Conservation (phyloP, 2,113 vertebrate genomes). For the Camelus bactrianus region DNA sequence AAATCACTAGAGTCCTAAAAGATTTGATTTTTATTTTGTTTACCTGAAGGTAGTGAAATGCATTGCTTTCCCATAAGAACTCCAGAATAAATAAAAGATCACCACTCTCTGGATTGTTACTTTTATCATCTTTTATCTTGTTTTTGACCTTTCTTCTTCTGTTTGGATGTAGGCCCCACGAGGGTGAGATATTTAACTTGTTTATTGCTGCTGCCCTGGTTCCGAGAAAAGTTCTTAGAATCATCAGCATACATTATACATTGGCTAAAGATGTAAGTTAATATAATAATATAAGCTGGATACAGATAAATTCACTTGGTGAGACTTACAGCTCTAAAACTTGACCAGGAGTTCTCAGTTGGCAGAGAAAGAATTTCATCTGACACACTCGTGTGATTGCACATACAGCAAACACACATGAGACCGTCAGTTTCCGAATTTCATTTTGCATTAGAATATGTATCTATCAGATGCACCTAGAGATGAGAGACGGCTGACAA, state of each 20-base stretch:
- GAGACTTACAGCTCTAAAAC: background rate
- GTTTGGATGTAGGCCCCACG: background rate
- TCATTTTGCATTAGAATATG: background rate
- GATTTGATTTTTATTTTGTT: background rate
- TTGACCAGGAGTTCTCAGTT: background rate
- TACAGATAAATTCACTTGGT: background rate
- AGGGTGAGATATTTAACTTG: background rate
- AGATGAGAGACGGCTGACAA: background rate
- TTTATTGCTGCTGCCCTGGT: background rate
- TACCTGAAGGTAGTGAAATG: background rate
- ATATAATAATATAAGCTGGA: background rate
- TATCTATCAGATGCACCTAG: background rate
- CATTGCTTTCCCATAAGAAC: background rate
- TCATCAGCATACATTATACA: background rate
- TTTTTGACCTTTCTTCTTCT: conserved; percentile 1
- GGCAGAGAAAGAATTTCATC: background rate
- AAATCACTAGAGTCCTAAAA: background rate
- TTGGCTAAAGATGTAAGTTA: background rate
- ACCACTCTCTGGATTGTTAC: background rate
- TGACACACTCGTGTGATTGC: background rate
- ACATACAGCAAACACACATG: background rate
- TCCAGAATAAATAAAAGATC: background rate
- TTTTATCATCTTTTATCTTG: background rate
- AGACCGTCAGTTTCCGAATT: background rate
- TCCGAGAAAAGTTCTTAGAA: background rate